Evolutionary conservation across 2,113 vertebrate genomes (phyloP).

Genomic region (Pedetes capensis): DNA sequence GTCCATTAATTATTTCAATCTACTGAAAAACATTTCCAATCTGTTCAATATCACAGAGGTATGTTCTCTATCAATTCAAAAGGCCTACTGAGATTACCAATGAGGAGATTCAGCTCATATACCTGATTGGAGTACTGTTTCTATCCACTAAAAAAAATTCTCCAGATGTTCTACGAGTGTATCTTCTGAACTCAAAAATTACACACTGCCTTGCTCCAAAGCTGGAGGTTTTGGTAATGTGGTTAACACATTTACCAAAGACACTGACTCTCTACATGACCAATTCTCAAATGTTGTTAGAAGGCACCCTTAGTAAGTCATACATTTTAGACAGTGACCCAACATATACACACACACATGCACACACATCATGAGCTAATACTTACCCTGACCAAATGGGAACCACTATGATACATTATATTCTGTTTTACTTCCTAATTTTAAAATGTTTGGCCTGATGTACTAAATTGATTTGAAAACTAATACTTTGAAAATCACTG

Average conservation of each 20-base stretch:
- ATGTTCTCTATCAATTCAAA: not conserved
- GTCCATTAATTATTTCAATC: not conserved
- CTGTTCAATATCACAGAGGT: not conserved
- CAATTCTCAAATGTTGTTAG: not conserved
- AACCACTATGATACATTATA: not conserved
- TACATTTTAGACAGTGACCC: not conserved
- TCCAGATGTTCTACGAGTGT: not conserved
- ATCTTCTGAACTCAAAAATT: not conserved
- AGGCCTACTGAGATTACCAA: not conserved
- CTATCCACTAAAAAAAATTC: not conserved
- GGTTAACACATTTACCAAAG: not conserved
- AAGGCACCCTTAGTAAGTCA: not conserved
- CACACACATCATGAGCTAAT: not conserved
- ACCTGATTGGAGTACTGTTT: not conserved
- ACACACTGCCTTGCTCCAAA: not conserved
- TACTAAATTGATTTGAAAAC: not conserved
- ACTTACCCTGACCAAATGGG: not conserved
- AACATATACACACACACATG: not conserved
- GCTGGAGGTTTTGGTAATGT: not conserved
- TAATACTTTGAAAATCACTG: constrained; percentile 4
- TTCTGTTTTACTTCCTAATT: not conserved
- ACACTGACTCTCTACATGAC: not conserved
- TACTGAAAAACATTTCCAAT: not conserved
- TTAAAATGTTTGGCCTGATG: not conserved
- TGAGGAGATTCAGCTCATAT: not conserved